Base-by-base conservation (phyloP, 2,113 vertebrate genomes). In the Anhinga anhinga region DNA sequence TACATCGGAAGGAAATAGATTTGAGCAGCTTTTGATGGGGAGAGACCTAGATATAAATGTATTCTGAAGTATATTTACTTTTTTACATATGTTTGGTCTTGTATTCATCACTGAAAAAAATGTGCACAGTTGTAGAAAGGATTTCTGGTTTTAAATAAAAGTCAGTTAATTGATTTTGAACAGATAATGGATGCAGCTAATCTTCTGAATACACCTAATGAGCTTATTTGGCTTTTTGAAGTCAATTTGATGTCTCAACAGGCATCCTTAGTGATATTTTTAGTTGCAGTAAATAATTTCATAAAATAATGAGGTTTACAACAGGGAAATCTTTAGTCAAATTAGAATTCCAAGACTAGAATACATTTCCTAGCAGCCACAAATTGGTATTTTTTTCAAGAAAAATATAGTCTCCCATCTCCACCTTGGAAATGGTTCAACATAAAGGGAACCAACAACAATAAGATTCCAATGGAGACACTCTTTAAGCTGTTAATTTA, bases 171-270 rank as follows among this genome's bases (percentile, higher is more conserved):
- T 88, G 88, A 63, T 61, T 93, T 90, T 44, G n/a, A 88, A 44
- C 20, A 77, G 52, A 72, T 89, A 88, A 91, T 88, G 42, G 44
- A 65, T 88, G 44, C 27, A 85, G 40, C 40, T 89, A 71, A 23
- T 94, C 52, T 89, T 97, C 45, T 94, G 73, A 89, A 87, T 52
- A 58, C 14, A 82, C 53, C 61, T 91, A 89, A 94, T 94, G 73
- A 86, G 40, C 11, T 87, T 85, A 76, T 79, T 70, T 87, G 70
- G 19, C n/a, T 84, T 89, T 97, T 97, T 94, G 61, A 94, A 95
- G 77, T 86, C 56, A 69, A 76, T 89, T 81, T 92, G 72, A 50
- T 76, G 56, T 94, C 81, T 87, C 91, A 87, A n/a, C 14, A 66
- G 81, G 61, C 52, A 76, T 65, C 29, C 29, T 85, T 82, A 58